Conservation (phyloP, 2,888 invertebrate genomes). For the Papilio gigon region DNA sequence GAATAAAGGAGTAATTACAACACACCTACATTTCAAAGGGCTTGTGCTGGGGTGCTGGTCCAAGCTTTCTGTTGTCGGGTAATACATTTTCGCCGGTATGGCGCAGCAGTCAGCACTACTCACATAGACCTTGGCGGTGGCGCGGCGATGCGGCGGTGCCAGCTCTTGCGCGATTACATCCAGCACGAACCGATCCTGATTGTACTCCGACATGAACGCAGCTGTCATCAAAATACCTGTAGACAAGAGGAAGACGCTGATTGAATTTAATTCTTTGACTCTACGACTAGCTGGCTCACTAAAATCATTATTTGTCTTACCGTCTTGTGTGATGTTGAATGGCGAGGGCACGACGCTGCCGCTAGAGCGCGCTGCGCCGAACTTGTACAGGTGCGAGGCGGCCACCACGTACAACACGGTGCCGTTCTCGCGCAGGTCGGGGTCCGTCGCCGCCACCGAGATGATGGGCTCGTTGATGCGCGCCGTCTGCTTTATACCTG, state of each 20-base stretch:
- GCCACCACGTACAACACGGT: conserved; percentile 91
- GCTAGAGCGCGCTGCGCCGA: conserved; percentile 87
- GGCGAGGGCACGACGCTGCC: conserved; percentile 95
- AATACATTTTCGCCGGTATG: not conserved
- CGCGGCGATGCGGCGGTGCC: conserved; percentile 89
- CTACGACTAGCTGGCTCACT: not conserved
- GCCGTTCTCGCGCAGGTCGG: conserved; percentile 92
- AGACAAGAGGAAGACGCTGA: conserved; percentile 16
- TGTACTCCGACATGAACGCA: conserved; percentile 93
- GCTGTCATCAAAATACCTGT: conserved; percentile 85
- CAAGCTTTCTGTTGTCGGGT: not conserved
- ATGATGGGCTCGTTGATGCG: conserved; percentile 88
- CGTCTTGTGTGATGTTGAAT: conserved; percentile 89
- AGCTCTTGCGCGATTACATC: conserved; percentile 92
- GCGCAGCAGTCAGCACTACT: conserved; percentile 61
- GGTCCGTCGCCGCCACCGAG: conserved; percentile 90
- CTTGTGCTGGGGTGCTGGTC: no score
- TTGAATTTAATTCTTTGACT: not conserved
- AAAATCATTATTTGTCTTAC: conserved; percentile 62
- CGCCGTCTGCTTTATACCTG: conserved; percentile 89
- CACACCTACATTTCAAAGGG: no score
- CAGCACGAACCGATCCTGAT: conserved; percentile 92
- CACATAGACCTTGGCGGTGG: conserved; percentile 89
- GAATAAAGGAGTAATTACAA: not conserved
- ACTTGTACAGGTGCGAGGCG: conserved; percentile 91